Conservation (phyloP, 92 coral and sea anemone species). For the Galaxea fascicularis region DNA sequence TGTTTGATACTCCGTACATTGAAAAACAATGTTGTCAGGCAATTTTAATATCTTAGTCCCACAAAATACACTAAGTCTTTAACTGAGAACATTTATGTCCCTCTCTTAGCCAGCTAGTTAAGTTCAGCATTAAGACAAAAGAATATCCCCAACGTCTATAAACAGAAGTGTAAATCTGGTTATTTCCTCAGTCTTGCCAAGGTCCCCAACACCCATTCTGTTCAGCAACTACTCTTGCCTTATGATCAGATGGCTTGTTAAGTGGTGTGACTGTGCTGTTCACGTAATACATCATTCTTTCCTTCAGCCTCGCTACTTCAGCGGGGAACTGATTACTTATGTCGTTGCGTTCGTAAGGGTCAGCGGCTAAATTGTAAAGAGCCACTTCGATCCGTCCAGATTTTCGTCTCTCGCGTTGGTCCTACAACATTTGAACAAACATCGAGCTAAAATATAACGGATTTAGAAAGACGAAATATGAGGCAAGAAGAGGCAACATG, state of each 20-base stretch:
- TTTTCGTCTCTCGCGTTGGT: neutral
- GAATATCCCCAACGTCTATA: too few species aligned
- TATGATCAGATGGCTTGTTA: constrained; percentile 73
- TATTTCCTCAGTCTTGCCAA: constrained; percentile 54
- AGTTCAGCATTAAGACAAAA: too few species aligned
- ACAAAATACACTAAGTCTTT: too few species aligned
- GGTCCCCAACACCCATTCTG: constrained; percentile 82
- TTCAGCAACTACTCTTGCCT: constrained; percentile 71
- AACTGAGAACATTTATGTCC: too few species aligned
- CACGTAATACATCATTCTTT: constrained; percentile 64
- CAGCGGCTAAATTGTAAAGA: constrained; percentile 81
- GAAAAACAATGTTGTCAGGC: too few species aligned
- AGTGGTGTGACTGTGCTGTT: constrained; percentile 65
- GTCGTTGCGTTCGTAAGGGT: constrained; percentile 76
- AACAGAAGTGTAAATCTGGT: too few species aligned
- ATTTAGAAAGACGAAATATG: too few species aligned
- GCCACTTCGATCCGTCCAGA: constrained; percentile 63
- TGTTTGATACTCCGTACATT: too few species aligned
- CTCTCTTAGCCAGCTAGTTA: too few species aligned
- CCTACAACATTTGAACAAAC: neutral
- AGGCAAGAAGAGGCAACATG: too few species aligned
- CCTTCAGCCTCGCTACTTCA: constrained; percentile 60
- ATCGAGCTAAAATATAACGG: neutral
- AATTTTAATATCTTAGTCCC: too few species aligned
- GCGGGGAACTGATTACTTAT: constrained; percentile 70